A percentile compares a stretch with the other conserved stretches of the same genome.
phyloP scores from a whole-genome alignment of 2,888 invertebrate genomes.

The Drosophila basisetae region DNA sequence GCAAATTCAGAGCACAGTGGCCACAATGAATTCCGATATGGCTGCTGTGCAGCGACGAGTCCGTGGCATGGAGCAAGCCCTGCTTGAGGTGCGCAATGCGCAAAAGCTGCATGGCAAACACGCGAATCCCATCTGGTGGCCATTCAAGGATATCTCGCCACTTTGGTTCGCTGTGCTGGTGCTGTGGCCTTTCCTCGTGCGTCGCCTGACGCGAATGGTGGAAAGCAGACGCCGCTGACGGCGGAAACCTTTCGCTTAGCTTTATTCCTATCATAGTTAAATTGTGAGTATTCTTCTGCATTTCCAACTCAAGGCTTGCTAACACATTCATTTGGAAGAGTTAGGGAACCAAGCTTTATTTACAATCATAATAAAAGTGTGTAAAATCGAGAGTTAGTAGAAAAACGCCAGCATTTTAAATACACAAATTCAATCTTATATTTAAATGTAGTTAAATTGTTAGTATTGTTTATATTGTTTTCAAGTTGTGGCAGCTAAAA shows the following conservation, averaged over 20 bases:
- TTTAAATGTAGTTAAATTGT: background rate
- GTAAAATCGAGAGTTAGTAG: background rate
- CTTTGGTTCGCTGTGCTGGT: slow-evolving; percentile 83
- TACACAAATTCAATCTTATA: too few species aligned
- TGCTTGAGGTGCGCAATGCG: slow-evolving; percentile 73
- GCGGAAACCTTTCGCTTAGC: slow-evolving; percentile 16
- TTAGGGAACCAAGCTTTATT: background rate
- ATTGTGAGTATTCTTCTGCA: slow-evolving; percentile 58
- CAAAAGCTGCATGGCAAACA: slow-evolving; percentile 38
- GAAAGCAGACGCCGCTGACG: slow-evolving; percentile 67
- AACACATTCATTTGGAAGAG: background rate
- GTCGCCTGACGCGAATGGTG: slow-evolving; percentile 69
- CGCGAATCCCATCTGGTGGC: slow-evolving; percentile 86
- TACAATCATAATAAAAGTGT: background rate
- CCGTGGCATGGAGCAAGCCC: slow-evolving; percentile 76
- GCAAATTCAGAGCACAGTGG: slow-evolving; percentile 82
- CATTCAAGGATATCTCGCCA: slow-evolving; percentile 87
- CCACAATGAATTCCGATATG: slow-evolving; percentile 84
- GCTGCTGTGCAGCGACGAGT: slow-evolving; percentile 82
- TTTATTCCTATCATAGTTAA: slow-evolving; percentile 58
- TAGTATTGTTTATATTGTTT: background rate
- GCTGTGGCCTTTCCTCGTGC: slow-evolving; percentile 83
- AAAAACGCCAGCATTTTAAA: background rate
- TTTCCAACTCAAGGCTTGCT: background rate
- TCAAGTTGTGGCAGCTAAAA: background rate